Percentiles rank a stretch among this genome's conserved stretches.
Conservation (phyloP, 2,888 invertebrate species). For the Pinctada fucata region DNA sequence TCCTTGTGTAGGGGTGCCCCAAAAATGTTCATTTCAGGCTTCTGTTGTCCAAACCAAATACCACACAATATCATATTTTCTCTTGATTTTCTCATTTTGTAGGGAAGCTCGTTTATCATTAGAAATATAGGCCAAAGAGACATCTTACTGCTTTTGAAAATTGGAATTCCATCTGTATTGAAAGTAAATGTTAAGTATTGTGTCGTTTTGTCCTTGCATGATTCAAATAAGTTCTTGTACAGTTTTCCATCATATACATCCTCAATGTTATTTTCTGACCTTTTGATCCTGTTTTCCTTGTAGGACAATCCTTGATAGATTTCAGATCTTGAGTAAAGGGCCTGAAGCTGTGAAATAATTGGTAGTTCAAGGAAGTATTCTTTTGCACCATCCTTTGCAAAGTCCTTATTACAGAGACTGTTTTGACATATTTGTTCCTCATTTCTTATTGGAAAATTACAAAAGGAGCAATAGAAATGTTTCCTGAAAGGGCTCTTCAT, state of each 20-base stretch:
- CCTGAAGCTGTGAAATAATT: not conserved
- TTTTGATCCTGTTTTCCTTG: constrained; percentile 8
- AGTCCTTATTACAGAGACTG: too few species aligned
- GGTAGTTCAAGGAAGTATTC: constrained; percentile 3
- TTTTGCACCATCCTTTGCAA: too few species aligned
- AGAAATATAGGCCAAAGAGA: constrained; percentile 33
- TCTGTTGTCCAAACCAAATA: constrained; percentile 27
- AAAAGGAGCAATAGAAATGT: too few species aligned
- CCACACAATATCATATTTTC: constrained; percentile 29
- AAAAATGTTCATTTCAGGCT: constrained; percentile 31
- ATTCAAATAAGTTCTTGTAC: constrained; percentile 16
- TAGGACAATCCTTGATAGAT: not conserved
- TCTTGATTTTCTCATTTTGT: constrained; percentile 27
- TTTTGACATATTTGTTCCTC: too few species aligned
- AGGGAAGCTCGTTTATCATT: constrained; percentile 21
- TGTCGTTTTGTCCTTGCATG: not conserved
- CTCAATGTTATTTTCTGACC: constrained; percentile 17
- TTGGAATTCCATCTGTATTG: constrained; percentile 33
- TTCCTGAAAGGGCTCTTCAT: too few species aligned
- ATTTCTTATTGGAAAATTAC: too few species aligned
- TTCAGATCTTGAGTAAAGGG: constrained; percentile 1
- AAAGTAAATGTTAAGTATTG: constrained; percentile 23
- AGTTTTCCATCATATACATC: constrained; percentile 26
- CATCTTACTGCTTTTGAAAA: constrained; percentile 29
- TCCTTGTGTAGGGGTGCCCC: constrained; percentile 7